Percentiles rank a stretch among this genome's conserved stretches.
Evolutionary conservation across 2,888 invertebrate species (phyloP).

Genomic region (Latrodectus elegans): DNA sequence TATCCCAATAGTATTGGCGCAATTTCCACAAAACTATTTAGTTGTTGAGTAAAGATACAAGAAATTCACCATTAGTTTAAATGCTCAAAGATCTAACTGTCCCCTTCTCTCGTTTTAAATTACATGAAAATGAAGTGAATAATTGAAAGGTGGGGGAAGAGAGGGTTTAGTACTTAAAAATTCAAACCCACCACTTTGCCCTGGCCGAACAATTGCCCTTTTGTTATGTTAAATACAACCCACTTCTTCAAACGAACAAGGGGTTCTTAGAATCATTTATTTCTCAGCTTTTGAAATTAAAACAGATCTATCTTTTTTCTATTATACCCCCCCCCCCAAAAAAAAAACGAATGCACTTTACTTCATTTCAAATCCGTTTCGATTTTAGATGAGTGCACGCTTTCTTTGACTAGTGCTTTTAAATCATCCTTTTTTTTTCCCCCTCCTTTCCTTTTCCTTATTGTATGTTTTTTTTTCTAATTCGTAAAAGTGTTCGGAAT

Average conservation of each 20-base stretch:
- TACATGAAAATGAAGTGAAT: no score
- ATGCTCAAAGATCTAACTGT: no score
- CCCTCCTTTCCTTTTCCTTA: no score
- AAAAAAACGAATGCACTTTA: background rate
- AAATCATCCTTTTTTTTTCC: no score
- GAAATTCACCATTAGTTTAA: no score
- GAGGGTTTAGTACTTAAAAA: background rate
- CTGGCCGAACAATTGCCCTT: slow-evolving; percentile 12
- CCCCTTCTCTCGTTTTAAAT: no score
- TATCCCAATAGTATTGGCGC: no score
- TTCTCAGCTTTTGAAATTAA: slow-evolving; percentile 48
- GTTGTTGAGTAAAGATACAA: no score
- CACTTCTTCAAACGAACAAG: slow-evolving; percentile 10
- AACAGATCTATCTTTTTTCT: background rate
- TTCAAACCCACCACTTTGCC: background rate
- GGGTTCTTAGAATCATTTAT: slow-evolving; percentile 44
- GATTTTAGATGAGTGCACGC: slow-evolving; percentile 23
- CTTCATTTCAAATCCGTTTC: slow-evolving; percentile 32
- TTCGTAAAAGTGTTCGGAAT: no score
- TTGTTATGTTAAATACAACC: slow-evolving; percentile 40
- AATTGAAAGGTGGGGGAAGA: background rate
- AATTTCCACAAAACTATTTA: no score
- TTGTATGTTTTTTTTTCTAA: no score
- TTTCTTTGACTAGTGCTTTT: background rate
- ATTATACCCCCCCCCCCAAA: background rate